Evolutionary conservation across 2,888 invertebrate species (phyloP), one percentile per base, ranked within the genome.

Genomic region (Tetrapedia diversipes): DNA sequence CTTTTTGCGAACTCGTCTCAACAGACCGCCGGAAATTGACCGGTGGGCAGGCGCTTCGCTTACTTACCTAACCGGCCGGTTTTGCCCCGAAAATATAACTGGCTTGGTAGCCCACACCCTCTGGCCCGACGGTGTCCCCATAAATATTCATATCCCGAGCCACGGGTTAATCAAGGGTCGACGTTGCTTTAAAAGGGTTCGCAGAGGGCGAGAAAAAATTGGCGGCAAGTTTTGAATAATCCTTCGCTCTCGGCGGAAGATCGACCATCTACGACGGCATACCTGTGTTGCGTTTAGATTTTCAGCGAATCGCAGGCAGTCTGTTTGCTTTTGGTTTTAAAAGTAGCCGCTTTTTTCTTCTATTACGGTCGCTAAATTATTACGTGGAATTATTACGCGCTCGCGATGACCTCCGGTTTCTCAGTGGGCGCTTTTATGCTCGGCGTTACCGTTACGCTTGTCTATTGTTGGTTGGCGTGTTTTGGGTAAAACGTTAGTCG

Each of bases 11-110:
- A 8, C 65, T 77, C 71, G 73, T 74, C 74, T 63, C 72, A 51
- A 78, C 76, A 61, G 78, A 77, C 77, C 73, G 68, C 71, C 80
- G 82, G 85, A 86, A 88, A 86, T 85, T 86, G 85, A 84, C 82
- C 86, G 75, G 78, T 73, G 75, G 79, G 59, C 68, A 61, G 47
- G 51, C 77, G 66, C 39, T 70, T 54, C 34, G 39, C 63, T 66
- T 72, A 70, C 72, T 60, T 63, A 72, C 57, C 66, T 14, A 3
- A 10, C 74, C 71, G 32, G 64, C 56, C 56, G 67, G 16, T 43
- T 49, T 29, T 49, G 41, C 68, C n/a, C 27, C 45, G 71, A 79
- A 78, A 79, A 77, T 80, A 77, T 83, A 64, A 64, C 65, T 57
- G 24, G 10, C 27, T 11, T 11, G 16, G 37, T 1, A 4, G 27